phyloP scores from a whole-genome alignment of 1,140 invertebrate genomes.

The Bombus polaris region DNA sequence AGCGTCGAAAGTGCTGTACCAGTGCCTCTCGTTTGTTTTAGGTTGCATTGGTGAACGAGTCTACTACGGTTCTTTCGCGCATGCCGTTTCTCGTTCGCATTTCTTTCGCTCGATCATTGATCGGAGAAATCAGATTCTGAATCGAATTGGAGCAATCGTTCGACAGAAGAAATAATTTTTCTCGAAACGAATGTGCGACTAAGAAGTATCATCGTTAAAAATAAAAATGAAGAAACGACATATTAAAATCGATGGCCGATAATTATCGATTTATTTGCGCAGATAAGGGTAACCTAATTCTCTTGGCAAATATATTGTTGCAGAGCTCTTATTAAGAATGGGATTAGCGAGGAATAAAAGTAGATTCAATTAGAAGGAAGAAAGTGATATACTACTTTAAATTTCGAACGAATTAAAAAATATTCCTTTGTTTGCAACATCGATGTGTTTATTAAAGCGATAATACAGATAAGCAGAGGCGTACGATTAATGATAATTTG shows the following conservation, averaged over 20 bases:
- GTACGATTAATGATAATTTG: neutral
- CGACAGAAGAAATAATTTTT: neutral
- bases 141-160: neutral
- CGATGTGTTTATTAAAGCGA: neutral
- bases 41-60: neutral
- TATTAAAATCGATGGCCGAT: neutral
- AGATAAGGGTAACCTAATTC: neutral
- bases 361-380: too few relatives aligned
- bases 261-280: neutral
- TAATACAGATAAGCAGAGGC: neutral
- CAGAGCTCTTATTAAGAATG: neutral
- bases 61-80: too few relatives aligned
- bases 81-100: neutral
- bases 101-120: neutral
- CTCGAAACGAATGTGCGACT: neutral
- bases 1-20: conserved; percentile 32
- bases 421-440: neutral
- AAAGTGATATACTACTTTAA: neutral
- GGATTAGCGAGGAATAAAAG: neutral
- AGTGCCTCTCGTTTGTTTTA: conserved; percentile 31
- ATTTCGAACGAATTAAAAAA: neutral
- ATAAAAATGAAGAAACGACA: too few relatives aligned
- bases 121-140: neutral
- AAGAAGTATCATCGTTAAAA: too few relatives aligned
- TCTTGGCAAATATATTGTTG: neutral